These are phyloP conservation scores for Etheostoma nigrum DNA, from an alignment of 2,797 vertebrate genomes.

Conservation along the genomic window DNA sequence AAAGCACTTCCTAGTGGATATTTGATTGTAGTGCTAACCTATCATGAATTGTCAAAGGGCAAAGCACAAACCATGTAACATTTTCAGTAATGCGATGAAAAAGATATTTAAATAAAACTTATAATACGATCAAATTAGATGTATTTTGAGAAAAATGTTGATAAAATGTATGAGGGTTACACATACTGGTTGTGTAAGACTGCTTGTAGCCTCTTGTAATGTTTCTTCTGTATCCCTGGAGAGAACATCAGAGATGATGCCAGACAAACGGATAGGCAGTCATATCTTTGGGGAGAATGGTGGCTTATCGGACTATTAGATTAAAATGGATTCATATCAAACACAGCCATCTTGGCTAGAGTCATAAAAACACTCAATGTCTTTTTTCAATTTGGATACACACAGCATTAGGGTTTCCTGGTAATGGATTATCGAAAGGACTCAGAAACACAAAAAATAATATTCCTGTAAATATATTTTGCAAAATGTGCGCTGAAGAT, in stretches of 20 bases:
- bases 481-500: not conserved
- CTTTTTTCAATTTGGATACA: not conserved
- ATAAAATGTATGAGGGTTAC: not conserved
- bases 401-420: not conserved
- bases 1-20: constrained; percentile 30
- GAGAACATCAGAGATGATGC: not conserved
- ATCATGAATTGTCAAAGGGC: no score
- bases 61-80: not conserved
- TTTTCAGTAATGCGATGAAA: not conserved
- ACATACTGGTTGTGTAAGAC: not conserved
- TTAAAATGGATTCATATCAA: constrained; percentile 26
- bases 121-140: not conserved
- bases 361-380: not conserved
- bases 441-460: not conserved
- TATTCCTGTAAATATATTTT: not conserved
- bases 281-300: not conserved
- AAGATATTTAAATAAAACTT: not conserved
- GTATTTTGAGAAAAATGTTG: not conserved
- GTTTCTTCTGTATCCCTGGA: not conserved
- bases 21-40: not conserved
- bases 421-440: not conserved
- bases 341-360: constrained; percentile 2
- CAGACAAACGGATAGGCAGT: not conserved
- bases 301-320: not conserved
- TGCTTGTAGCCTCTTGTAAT: not conserved